A percentile compares a stretch with the other conserved stretches of the same genome.
These are phyloP conservation scores for Euglossa dilemma DNA, from an alignment of 1,140 invertebrate species.

Conservation along the genomic window DNA sequence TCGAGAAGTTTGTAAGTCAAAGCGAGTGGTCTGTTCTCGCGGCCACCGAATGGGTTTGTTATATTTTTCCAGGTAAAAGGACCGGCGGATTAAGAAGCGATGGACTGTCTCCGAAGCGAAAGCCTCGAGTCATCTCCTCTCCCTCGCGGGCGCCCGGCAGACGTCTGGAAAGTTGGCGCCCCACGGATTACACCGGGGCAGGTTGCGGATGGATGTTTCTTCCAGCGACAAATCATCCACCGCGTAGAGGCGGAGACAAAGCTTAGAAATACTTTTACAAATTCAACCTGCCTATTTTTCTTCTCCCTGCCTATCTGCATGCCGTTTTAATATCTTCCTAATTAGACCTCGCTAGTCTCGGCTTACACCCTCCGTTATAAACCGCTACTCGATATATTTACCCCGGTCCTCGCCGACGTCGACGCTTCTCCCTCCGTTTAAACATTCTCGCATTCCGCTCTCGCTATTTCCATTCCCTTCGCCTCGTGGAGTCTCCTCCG, in stretches of 20 bases:
- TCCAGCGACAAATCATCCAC: neutral
- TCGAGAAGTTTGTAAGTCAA: neutral
- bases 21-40: neutral
- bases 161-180: neutral
- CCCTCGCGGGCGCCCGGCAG: neutral
- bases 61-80: neutral
- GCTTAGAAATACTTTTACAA: neutral
- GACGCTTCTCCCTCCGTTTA: neutral
- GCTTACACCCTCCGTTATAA: neutral
- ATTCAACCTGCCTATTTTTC: neutral
- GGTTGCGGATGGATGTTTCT: too few species aligned
- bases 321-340: neutral
- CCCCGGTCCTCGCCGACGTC: neutral
- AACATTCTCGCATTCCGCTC: neutral
- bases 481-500: neutral
- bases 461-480: neutral
- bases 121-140: neutral
- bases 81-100: neutral
- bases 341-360: neutral
- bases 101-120: neutral
- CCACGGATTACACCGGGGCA: neutral
- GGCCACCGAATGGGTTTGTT: neutral
- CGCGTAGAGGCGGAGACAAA: neutral
- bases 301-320: neutral
- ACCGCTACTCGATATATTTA: neutral